Evolutionary conservation across 2,797 vertebrate species (phyloP), one percentile per base, ranked within the genome.

Genomic region (Chromis chromis): DNA sequence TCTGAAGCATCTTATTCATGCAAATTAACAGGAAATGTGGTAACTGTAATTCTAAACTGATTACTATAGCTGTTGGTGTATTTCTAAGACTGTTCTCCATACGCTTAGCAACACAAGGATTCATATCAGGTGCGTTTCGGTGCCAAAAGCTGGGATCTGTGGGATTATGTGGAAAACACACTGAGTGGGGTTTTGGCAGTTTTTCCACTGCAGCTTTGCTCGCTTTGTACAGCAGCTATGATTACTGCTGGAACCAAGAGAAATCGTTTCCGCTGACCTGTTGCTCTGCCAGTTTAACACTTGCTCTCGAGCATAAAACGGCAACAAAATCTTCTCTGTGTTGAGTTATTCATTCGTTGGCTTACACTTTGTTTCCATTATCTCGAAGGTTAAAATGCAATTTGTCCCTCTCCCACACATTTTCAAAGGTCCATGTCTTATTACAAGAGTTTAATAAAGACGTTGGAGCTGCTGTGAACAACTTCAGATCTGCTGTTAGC

Each of bases 161-260:
- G 12, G 71, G 49, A 67, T 76, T 78, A 59, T 3, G 48, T 44
- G 60, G 17, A 50, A 61, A 81, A 74, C 44, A n/a, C 39, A 48
- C 16, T 44, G 55, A 50, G 54, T 50, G 59, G 5, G 21, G 42
- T 70, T 74, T 55, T 74, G 74, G 79, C 75, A 53, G 77, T 49
- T 71, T 31, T 59, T 59, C 52, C 44, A 19, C 36, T 50, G 59
- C 27, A 68, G 61, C 69, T 70, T 73, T 71, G 53, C 25, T 53
- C 1, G 1, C 53, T 54, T 74, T 62, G 1, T 3, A 33, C 52
- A 62, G 53, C 33, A 36, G 12, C 46, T 33, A 1, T 54, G 31
- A 72, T 71, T 70, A 58, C 33, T 17, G 50, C 65, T 76, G n/a
- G 42, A 55, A 46, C 21, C 9, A 36, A 19, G 12, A 59, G 66